A percentile compares a stretch with the other conserved stretches of the same genome.
Conservation (phyloP, 2,797 vertebrate genomes). For the Furcifer pardalis region DNA sequence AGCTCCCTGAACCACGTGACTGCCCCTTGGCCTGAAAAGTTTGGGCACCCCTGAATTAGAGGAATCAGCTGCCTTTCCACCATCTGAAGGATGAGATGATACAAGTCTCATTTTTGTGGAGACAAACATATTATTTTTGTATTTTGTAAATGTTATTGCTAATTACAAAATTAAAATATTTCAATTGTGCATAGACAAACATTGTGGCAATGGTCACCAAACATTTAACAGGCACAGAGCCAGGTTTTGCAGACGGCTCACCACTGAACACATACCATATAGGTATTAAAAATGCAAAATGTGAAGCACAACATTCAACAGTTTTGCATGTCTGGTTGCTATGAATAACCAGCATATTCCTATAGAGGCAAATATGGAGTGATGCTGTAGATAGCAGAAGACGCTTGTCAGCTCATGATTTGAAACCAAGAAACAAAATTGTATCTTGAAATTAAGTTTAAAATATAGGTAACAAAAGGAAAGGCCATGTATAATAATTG, state of each 20-base stretch:
- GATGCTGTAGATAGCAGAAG: background rate
- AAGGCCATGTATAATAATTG: background rate
- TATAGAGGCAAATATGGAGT: background rate
- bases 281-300: background rate
- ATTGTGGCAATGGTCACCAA: background rate
- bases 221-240: background rate
- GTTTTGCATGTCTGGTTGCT: background rate
- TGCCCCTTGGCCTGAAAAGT: too few relatives aligned
- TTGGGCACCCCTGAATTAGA: too few relatives aligned
- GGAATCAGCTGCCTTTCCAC: background rate
- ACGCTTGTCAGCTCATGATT: background rate
- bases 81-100: background rate
- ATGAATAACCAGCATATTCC: background rate
- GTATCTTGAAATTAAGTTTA: background rate
- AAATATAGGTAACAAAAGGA: background rate
- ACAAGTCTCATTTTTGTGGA: background rate
- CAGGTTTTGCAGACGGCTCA: background rate
- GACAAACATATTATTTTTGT: constrained; percentile 7
- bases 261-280: background rate
- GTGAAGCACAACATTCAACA: background rate
- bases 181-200: background rate
- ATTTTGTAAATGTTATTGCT: background rate
- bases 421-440: background rate
- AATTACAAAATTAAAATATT: background rate
- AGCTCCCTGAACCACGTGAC: too few relatives aligned